phyloP scores from a whole-genome alignment of 2,888 invertebrate genomes.

The Masnerella sp. region DNA sequence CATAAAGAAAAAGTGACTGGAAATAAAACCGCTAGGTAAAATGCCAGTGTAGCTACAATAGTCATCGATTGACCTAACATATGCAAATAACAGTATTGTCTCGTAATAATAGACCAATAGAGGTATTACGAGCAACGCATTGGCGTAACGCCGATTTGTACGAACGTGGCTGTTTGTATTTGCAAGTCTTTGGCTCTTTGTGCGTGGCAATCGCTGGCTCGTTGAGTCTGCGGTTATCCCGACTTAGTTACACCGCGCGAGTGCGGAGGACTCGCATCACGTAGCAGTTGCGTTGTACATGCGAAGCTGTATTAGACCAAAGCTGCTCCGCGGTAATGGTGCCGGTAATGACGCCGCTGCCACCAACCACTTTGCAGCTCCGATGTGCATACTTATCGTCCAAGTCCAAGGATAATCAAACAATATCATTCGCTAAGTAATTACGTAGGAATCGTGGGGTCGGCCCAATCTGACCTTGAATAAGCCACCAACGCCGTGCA shows the following conservation, averaged over 20 bases:
- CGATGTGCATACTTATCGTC: conserved; percentile 30
- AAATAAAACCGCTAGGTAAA: no score
- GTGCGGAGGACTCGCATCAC: conserved; percentile 26
- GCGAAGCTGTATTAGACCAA: conserved; percentile 42
- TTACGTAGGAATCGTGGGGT: conserved; percentile 13
- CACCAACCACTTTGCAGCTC: conserved; percentile 31
- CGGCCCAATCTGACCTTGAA: not conserved
- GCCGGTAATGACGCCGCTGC: conserved; percentile 36
- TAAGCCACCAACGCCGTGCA: not conserved
- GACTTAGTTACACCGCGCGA: conserved; percentile 35
- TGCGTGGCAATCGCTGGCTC: conserved; percentile 24
- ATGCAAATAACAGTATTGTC: conserved; percentile 25
- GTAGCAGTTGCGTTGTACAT: conserved; percentile 30
- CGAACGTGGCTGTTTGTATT: conserved; percentile 30
- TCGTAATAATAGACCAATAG: conserved; percentile 12
- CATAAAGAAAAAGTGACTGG: no score
- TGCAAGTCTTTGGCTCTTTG: conserved; percentile 19
- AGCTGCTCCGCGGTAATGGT: conserved; percentile 42
- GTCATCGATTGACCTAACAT: conserved; percentile 10
- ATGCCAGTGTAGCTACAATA: not conserved
- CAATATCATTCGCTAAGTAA: conserved; percentile 39
- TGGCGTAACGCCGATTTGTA: conserved; percentile 31
- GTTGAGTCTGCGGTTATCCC: conserved; percentile 24
- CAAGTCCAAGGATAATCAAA: conserved; percentile 42
- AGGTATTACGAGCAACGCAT: conserved; percentile 24